These are phyloP conservation scores for Tenrec ecaudatus DNA, from an alignment of 2,113 vertebrate species.

Conservation along the genomic window DNA sequence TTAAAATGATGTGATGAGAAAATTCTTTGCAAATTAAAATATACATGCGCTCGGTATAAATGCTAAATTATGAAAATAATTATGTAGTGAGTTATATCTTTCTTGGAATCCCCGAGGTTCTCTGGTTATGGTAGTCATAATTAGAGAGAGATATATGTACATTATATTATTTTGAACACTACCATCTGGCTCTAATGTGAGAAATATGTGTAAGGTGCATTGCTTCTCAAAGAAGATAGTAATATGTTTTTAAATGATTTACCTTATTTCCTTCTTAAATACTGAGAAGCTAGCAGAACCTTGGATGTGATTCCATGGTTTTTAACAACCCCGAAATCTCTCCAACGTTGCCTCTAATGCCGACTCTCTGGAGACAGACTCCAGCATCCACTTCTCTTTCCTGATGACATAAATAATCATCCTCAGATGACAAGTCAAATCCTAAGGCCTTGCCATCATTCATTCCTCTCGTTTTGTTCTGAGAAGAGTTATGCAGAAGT, in stretches of 20 bases:
- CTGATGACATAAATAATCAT: slow-evolving; percentile 70
- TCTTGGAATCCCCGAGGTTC: slow-evolving; percentile 50
- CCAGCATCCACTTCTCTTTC: slow-evolving; percentile 61
- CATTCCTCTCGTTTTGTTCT: slow-evolving; percentile 54
- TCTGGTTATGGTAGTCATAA: slow-evolving; percentile 68
- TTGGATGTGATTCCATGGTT: slow-evolving; percentile 44
- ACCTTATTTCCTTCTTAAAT: slow-evolving; percentile 40
- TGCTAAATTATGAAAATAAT: slow-evolving; percentile 68
- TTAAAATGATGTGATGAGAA: slow-evolving; percentile 65
- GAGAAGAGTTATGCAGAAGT: slow-evolving; percentile 52
- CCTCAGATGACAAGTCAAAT: slow-evolving; percentile 69
- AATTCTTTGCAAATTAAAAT: slow-evolving; percentile 44
- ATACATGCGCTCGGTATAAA: slow-evolving; percentile 4
- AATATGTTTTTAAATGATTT: slow-evolving; percentile 60
- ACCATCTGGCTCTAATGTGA: slow-evolving; percentile 72
- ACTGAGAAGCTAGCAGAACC: slow-evolving; percentile 32
- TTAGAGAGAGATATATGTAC: slow-evolving; percentile 40
- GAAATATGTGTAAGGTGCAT: slow-evolving; percentile 51
- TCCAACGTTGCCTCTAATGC: slow-evolving; percentile 49
- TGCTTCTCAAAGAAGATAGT: slow-evolving; percentile 66
- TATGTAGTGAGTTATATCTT: slow-evolving; percentile 58
- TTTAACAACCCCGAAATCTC: slow-evolving; percentile 48
- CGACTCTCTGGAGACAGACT: slow-evolving; percentile 66
- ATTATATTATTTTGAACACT: slow-evolving; percentile 63
- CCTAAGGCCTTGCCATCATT: slow-evolving; percentile 55